Percentiles rank a stretch among this genome's conserved stretches.
phyloP scores from a whole-genome alignment of 2,797 vertebrate genomes.

The Liasis olivaceus region DNA sequence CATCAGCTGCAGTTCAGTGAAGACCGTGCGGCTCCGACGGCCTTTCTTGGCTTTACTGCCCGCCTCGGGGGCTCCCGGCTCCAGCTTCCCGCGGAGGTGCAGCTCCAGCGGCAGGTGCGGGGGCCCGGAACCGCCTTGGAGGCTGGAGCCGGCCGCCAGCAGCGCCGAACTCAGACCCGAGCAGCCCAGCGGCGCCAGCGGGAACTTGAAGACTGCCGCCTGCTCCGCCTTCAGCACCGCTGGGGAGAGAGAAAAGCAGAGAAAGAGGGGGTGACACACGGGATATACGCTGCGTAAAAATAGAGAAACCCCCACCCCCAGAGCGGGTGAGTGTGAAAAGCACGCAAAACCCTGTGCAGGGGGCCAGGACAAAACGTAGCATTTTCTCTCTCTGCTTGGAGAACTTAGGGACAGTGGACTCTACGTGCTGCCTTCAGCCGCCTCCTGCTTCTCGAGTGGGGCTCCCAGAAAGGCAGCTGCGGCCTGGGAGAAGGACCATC shows the following conservation, averaged over 20 bases:
- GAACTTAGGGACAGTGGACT: not conserved
- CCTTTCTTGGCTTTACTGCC: conserved; percentile 91
- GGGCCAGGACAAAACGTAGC: not conserved
- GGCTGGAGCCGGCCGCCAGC: conserved; percentile 82
- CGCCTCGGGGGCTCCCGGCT: conserved; percentile 78
- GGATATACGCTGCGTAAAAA: not conserved
- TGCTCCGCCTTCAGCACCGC: conserved; percentile 91
- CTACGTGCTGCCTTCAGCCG: not conserved
- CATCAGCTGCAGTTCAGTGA: conserved; percentile 98
- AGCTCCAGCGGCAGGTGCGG: conserved; percentile 93
- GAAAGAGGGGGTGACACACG: not conserved
- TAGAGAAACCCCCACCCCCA: not conserved
- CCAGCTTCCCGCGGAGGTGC: conserved; percentile 93
- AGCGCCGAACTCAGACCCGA: conserved; percentile 86
- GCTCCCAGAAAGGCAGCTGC: not conserved
- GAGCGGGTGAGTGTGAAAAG: not conserved
- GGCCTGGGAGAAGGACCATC: not conserved
- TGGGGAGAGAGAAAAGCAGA: conserved; percentile 48
- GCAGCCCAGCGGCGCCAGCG: conserved; percentile 88
- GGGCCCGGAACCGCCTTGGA: conserved; percentile 80
- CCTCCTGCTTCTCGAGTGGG: not conserved
- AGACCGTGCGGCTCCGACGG: conserved; percentile 93
- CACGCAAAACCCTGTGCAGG: not conserved
- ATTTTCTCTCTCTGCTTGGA: no score
- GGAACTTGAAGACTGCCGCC: conserved; percentile 91